phyloP scores from a whole-genome alignment of 2,888 invertebrate genomes.

The Apotomis capreana region DNA sequence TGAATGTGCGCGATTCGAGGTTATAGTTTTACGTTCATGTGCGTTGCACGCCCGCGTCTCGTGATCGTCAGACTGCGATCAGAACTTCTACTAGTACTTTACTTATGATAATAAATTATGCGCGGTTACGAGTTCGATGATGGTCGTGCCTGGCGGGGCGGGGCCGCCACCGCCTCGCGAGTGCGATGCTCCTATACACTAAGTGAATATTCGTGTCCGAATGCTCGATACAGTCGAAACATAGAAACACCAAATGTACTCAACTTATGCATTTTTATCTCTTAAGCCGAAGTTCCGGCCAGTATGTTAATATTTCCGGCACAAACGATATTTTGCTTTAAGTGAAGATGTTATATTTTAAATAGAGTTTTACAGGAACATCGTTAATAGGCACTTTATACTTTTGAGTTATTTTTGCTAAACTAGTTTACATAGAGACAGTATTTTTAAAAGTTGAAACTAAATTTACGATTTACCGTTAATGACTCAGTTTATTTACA shows the following conservation, averaged over 20 bases:
- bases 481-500: conserved; percentile 26
- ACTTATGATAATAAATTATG: conserved; percentile 81
- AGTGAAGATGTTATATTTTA: conserved; percentile 69
- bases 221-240: conserved; percentile 72
- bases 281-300: conserved; percentile 77
- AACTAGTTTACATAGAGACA: conserved; percentile 65
- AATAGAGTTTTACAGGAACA: conserved; percentile 69
- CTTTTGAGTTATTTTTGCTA: conserved; percentile 68
- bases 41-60: conserved; percentile 73
- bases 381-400: conserved; percentile 65
- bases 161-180: conserved; percentile 63
- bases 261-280: conserved; percentile 61
- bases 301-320: conserved; percentile 68
- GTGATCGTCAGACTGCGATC: conserved; percentile 72
- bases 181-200: conserved; percentile 62
- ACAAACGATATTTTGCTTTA: conserved; percentile 58
- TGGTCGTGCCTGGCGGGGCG: conserved; percentile 65
- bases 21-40: conserved; percentile 82
- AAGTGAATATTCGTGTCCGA: conserved; percentile 78
- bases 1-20: conserved; percentile 80
- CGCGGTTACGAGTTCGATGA: conserved; percentile 72
- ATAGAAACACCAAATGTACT: conserved; percentile 77
- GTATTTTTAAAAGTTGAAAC: conserved; percentile 53
- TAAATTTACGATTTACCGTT: conserved; percentile 38
- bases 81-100: conserved; percentile 80